phyloP scores from a whole-genome alignment of 2,797 vertebrate genomes.

The Scolopax bukidnonensis region DNA sequence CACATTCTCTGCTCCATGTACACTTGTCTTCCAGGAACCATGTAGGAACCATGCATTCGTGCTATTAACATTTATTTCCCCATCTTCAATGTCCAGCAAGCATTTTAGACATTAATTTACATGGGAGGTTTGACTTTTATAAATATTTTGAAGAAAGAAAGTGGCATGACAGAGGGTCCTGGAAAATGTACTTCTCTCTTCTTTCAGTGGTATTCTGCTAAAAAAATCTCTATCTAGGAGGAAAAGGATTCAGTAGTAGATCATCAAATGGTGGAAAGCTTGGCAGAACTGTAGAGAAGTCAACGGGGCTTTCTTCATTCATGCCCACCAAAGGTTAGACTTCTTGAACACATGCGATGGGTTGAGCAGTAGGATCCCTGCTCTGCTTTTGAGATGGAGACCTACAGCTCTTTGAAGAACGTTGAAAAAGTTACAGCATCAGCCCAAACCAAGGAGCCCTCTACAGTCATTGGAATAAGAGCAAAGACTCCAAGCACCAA shows the following conservation, averaged over 20 bases:
- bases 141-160: not conserved
- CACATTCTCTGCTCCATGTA: slow-evolving; percentile 31
- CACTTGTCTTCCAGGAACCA: not conserved
- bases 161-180: not conserved
- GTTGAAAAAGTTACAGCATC: not conserved
- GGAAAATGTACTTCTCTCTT: not conserved
- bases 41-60: not conserved
- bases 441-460: not conserved
- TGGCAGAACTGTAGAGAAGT: not conserved
- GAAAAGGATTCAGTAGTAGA: not conserved
- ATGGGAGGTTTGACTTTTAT: not conserved
- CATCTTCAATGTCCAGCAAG: not conserved
- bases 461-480: not conserved
- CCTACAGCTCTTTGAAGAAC: rapidly evolving
- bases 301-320: not conserved
- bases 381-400: not conserved
- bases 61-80: slow-evolving; percentile 2
- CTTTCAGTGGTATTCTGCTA: not conserved
- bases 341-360: not conserved
- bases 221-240: not conserved
- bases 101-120: slow-evolving; percentile 38
- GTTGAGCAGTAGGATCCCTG: not conserved
- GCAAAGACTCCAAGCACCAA: not conserved
- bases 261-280: not conserved
- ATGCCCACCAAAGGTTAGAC: not conserved